Evolutionary conservation across 92 coral and sea anemone genomes (phyloP), one percentile per base, ranked within the genome.

Genomic region (Porites rus): DNA sequence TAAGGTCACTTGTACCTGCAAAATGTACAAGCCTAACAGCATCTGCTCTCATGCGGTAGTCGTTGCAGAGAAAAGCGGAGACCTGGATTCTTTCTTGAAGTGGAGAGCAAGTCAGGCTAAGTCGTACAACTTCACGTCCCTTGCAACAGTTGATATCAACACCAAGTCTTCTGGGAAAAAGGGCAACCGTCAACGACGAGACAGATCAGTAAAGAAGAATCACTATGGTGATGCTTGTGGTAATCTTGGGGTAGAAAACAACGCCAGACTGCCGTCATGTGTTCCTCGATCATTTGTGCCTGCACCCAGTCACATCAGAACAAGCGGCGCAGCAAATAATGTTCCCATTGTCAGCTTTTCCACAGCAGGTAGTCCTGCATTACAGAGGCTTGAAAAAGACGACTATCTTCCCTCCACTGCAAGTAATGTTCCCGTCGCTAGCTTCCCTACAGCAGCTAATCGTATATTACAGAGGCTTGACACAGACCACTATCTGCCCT

Each of bases 41-140:
- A 87, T 87, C 51, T 79, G 90, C 38, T 64, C 83, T 20, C 90
- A 87, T 24, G 19, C 31, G 8, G 70, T 86, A n/a, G 79, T 76
- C 12, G 77, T 78, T 18, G 84, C 87, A 59, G 69, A 86, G 64
- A 69, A 50, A 69, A 11, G 74, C 51, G n/a, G 65, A 54, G 65
- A 9, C 64, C 64, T 75, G 8, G 17, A 75, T 24, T 75, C 80
- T 3, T 75, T 75, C 25, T 11, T 75, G 65, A 61, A 75, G 67
- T 75, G 80, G 80, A 54, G 80, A 21, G 64, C 31, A 75, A 54
- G 80, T 54, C 63, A 51, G 17, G 18, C 17, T 21, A 75, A 75
- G 78, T 58, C 78, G 13, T 51, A 28, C 67, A 75, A 75, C 50
- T 75, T 51, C 80, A 75, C 65, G 11, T 51, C 80, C 51, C 65